phyloP scores from a whole-genome alignment of 2,888 invertebrate genomes.

The Dryocosmus kuriphilus region DNA sequence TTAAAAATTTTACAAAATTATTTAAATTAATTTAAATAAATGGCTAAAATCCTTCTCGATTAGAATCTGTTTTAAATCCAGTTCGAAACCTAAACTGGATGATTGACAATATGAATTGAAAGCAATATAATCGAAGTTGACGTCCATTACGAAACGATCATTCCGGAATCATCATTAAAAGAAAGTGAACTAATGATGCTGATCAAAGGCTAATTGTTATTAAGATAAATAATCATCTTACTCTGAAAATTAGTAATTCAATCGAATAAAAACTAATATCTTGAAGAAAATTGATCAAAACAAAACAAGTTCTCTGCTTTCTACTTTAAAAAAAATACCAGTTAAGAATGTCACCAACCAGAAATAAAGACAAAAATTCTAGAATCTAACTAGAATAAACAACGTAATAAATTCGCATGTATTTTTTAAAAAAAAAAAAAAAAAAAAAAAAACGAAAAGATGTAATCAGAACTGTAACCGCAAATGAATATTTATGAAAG shows the following conservation, averaged over 20 bases:
- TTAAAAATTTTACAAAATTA: background rate
- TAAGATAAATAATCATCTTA: background rate
- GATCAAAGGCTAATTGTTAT: background rate
- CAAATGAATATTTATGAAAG: slow-evolving; percentile 4
- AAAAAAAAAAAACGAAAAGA: background rate
- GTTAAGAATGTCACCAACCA: background rate
- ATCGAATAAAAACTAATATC: background rate
- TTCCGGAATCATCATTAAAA: background rate
- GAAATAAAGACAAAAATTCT: background rate
- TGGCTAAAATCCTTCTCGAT: background rate
- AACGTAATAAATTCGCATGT: background rate
- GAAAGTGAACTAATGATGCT: background rate
- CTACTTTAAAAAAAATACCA: no score
- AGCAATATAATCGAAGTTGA: background rate
- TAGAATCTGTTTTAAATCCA: background rate
- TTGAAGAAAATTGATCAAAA: background rate
- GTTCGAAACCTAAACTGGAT: no score
- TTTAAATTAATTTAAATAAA: background rate
- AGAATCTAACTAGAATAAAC: background rate
- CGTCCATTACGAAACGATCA: background rate
- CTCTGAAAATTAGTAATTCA: background rate
- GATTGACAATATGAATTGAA: background rate
- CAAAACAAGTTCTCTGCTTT: background rate
- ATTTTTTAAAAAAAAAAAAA: background rate
- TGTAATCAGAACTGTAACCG: background rate